These are phyloP conservation scores for Brevimyrus niger DNA, from an alignment of 2,113 vertebrate genomes.

Conservation along the genomic window DNA sequence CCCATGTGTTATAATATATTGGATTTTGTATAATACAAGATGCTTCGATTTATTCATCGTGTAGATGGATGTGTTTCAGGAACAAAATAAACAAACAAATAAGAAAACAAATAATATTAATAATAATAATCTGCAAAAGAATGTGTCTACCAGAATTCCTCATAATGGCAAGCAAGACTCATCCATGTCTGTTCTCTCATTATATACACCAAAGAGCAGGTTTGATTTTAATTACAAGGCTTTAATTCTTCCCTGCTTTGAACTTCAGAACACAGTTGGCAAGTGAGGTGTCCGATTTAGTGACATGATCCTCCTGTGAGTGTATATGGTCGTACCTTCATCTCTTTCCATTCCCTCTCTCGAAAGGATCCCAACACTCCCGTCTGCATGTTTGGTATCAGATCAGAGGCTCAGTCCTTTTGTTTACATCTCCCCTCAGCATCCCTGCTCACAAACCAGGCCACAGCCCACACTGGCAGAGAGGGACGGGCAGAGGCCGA, in stretches of 20 bases:
- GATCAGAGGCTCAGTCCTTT: background rate
- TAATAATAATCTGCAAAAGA: background rate
- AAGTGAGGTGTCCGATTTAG: background rate
- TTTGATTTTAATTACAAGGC: background rate
- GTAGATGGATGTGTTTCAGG: background rate
- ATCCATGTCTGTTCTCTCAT: background rate
- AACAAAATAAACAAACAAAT: background rate
- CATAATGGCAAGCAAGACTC: background rate
- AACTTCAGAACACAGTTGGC: background rate
- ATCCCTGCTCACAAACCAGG: background rate
- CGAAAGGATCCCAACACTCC: background rate
- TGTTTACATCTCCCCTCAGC: background rate
- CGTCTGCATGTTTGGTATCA: background rate
- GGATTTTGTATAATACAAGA: background rate
- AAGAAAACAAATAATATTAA: background rate
- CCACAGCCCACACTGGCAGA: background rate
- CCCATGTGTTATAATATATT: background rate
- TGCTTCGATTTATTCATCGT: background rate
- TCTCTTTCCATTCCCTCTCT: background rate
- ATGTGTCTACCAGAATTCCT: background rate
- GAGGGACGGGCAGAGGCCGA: background rate
- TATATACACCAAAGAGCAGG: background rate
- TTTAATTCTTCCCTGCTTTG: background rate
- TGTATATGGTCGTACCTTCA: background rate
- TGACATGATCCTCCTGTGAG: background rate